Conservation (phyloP, 2,888 invertebrate genomes). For the Latrodectus elegans region DNA sequence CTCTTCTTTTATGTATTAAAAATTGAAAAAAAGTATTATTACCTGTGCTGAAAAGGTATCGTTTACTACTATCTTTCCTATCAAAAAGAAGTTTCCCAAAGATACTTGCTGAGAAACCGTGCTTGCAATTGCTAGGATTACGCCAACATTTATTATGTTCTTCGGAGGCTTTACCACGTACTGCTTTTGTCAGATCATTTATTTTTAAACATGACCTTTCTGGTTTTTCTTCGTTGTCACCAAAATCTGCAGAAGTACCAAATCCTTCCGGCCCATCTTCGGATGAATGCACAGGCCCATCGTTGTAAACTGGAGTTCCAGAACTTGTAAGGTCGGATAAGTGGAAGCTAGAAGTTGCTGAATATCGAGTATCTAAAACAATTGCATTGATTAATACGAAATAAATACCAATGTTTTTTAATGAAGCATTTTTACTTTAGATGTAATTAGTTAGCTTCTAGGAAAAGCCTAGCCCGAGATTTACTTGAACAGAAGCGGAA, state of each 20-base stretch:
- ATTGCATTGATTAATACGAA: not conserved
- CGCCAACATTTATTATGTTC: slow-evolving; percentile 67
- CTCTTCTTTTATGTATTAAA: too few species aligned
- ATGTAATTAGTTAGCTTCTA: too few species aligned
- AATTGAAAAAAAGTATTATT: not conserved
- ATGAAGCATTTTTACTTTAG: too few species aligned
- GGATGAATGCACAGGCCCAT: slow-evolving; percentile 50
- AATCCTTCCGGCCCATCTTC: slow-evolving; percentile 57
- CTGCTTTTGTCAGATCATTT: slow-evolving; percentile 37
- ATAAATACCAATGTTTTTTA: too few species aligned
- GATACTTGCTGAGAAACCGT: slow-evolving; percentile 70
- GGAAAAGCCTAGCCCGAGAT: too few species aligned
- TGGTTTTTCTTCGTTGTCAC: slow-evolving; percentile 39
- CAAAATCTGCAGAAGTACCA: slow-evolving; percentile 57
- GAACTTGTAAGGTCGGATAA: slow-evolving; percentile 34
- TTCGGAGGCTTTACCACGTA: slow-evolving; percentile 37
- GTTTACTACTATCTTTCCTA: slow-evolving; percentile 32
- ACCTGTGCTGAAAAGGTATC: slow-evolving; percentile 71
- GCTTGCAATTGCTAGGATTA: slow-evolving; percentile 69
- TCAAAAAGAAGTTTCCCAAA: slow-evolving; percentile 68
- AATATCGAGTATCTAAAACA: slow-evolving; percentile 51
- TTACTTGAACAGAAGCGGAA: too few species aligned
- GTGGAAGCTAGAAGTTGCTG: slow-evolving; percentile 54
- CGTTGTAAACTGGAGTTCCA: slow-evolving; percentile 49
- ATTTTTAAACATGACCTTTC: slow-evolving; percentile 66